Base-by-base conservation (phyloP, 2,797 vertebrate genomes). In the Sebastes vulpes region DNA sequence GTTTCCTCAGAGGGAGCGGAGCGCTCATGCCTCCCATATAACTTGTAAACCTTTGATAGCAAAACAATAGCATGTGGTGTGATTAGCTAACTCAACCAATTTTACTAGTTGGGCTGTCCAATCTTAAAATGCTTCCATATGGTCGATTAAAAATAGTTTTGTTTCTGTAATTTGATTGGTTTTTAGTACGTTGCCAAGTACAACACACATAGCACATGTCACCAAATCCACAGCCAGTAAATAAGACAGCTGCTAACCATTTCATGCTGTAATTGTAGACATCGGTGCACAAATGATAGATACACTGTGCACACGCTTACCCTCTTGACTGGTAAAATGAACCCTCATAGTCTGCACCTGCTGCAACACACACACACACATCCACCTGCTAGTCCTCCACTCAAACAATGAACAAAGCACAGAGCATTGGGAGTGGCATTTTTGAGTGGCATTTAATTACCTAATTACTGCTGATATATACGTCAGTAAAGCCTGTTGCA, bases 181-280 rank as follows among this genome's bases (percentile, higher is more conserved):
- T 42, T 1, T 73, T 28, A 12, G 52, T 26, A 42, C 1, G 6
- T 52, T 61, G 69, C 28, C 46, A 38, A 16, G 18, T 28, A 4
- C 29, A 8, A 28, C 66, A 54, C n/a, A 32, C 25, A 28, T 5
- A 3, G 68, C 77, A 82, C 67, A 58, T 66, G 77, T 84, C 75
- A 77, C 85, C 46, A 69, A 74, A 73, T 65, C 75, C 70, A 18
- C 77, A 21, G 28, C 4, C 29, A 54, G 60, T 70, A 63, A 63
- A 38, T 75, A 12, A 59, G 77, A 79, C 82, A 71, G 81, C 83
- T 82, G 79, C 72, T 73, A 11, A 78, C 67, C 79, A 61, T 60
- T 57, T 77, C 61, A 65, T 14, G 53, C 52, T 80, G 86, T 85
- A 90, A 87, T 21, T 12, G 67, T 70, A 89, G 72, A 84, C 73